phyloP scores from a whole-genome alignment of 2,888 invertebrate species.

The Suillia variegata region DNA sequence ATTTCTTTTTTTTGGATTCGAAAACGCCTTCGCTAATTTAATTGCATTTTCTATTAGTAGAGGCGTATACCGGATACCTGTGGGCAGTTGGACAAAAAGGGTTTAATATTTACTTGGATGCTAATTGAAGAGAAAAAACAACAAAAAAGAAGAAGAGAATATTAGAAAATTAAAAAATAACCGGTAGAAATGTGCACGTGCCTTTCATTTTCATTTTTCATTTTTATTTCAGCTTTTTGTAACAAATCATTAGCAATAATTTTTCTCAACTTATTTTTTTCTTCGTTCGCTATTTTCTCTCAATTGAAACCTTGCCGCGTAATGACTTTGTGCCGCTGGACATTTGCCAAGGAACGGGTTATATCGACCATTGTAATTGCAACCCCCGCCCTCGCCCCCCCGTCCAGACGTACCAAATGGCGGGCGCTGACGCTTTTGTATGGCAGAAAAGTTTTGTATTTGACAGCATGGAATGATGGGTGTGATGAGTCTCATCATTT shows the following conservation, averaged over 20 bases:
- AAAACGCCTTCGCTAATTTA: constrained; percentile 10
- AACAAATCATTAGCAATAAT: constrained; percentile 10
- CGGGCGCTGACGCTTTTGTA: no score
- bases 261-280: constrained; percentile 18
- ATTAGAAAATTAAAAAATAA: no score
- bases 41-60: constrained; percentile 3
- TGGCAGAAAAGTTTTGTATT: constrained; percentile 5
- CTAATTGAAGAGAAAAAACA: neutral
- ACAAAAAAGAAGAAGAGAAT: neutral
- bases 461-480: constrained; percentile 1
- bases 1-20: no score
- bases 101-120: neutral
- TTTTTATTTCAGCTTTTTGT: no score
- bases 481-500: neutral
- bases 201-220: no score
- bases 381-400: no score
- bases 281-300: constrained; percentile 19
- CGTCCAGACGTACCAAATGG: no score
- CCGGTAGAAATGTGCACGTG: neutral
- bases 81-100: constrained; percentile 2
- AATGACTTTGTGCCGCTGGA: constrained; percentile 7
- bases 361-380: constrained; percentile 9
- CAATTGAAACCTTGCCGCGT: neutral
- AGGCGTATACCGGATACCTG: neutral
- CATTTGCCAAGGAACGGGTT: constrained; percentile 24